Evolutionary conservation across 2,888 invertebrate species (phyloP).

Genomic region (Andrena bucephala): DNA sequence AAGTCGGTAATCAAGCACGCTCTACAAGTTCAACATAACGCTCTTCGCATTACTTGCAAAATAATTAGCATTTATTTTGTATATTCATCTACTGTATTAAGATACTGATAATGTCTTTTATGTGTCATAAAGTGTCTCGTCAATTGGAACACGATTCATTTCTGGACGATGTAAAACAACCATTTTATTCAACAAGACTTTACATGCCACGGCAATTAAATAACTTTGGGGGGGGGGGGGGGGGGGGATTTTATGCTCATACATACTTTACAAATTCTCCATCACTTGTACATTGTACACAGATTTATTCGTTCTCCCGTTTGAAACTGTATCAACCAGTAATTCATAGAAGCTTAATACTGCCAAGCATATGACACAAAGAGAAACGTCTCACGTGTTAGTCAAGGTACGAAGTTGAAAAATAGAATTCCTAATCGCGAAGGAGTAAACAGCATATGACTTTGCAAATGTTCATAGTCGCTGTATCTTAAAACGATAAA

Average conservation of each 20-base stretch:
- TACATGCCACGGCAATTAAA: conserved; percentile 41
- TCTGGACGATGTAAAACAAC: conserved; percentile 27
- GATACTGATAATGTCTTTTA: background rate
- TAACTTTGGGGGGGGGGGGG: background rate
- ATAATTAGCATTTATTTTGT: background rate
- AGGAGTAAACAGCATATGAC: background rate
- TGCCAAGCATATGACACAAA: conserved; percentile 3
- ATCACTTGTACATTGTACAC: background rate
- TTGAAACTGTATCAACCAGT: background rate
- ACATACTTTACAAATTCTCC: background rate
- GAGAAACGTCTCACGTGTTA: background rate
- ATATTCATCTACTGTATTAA: background rate
- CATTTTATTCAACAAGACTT: conserved; percentile 58
- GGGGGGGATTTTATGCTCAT: conserved; percentile 15
- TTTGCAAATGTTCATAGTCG: background rate
- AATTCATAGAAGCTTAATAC: conserved; percentile 11
- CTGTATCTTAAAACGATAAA: background rate
- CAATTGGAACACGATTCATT: conserved; percentile 24
- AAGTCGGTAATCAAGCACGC: conserved; percentile 38
- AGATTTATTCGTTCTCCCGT: background rate
- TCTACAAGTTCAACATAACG: conserved; percentile 27
- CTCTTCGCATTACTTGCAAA: background rate
- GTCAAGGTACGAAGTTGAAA: background rate
- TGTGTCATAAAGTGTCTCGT: conserved; percentile 1
- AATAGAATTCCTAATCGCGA: background rate